phyloP scores from a whole-genome alignment of 2,888 invertebrate species.

The Polydrusus tereticollis region DNA sequence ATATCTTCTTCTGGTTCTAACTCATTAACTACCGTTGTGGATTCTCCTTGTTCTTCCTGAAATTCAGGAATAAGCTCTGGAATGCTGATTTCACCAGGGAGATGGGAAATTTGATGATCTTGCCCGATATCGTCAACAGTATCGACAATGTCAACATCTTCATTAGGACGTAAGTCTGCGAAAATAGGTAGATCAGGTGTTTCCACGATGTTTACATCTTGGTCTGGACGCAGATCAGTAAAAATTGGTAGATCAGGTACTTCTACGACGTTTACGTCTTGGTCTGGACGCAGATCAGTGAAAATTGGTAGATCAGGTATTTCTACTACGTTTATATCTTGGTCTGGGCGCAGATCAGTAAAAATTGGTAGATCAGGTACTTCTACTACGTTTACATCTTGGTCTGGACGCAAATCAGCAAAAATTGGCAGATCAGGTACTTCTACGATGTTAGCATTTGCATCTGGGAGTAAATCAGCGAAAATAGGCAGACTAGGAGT shows the following conservation, averaged over 20 bases:
- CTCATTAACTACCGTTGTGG: background rate
- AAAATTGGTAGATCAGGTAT: background rate
- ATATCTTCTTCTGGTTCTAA: background rate
- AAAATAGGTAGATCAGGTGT: conserved; percentile 6
- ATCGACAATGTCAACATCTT: background rate
- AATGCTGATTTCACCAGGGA: conserved; percentile 23
- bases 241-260: background rate
- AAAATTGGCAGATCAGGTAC: background rate
- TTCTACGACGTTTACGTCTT: background rate
- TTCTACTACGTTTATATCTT: background rate
- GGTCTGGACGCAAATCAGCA: background rate
- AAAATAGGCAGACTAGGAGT: background rate
- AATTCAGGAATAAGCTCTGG: conserved; percentile 19
- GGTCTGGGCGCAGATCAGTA: background rate
- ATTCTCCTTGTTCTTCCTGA: background rate
- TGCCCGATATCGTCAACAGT: background rate
- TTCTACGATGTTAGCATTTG: background rate
- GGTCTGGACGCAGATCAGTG: conserved; percentile 2
- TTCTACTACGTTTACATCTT: background rate
- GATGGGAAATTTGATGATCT: conserved; percentile 23
- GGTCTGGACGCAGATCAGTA: background rate
- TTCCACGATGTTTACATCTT: background rate
- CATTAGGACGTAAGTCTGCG: background rate
- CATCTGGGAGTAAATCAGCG: background rate
- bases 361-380: conserved; percentile 4